These are phyloP conservation scores for Athalia rosae DNA, from an alignment of 2,888 invertebrate species.

Conservation along the genomic window DNA sequence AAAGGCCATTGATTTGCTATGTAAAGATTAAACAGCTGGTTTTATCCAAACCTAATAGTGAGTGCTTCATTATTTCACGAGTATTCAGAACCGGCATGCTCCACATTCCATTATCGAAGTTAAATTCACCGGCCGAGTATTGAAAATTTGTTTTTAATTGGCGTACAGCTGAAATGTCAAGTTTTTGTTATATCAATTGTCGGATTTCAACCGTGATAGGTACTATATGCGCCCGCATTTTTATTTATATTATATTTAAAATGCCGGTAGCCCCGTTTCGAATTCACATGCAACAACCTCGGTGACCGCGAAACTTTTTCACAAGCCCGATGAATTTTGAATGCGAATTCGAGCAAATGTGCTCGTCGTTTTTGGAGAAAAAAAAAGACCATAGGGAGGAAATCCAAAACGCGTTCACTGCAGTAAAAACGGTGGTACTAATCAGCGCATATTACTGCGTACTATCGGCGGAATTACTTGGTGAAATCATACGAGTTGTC, in stretches of 20 bases:
- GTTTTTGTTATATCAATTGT: conserved; percentile 21
- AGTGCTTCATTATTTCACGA: conserved; percentile 16
- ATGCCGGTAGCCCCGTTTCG: not conserved
- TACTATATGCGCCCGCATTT: not conserved
- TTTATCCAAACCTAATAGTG: conserved; percentile 9
- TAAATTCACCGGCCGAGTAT: conserved; percentile 20
- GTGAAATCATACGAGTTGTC: too few species aligned
- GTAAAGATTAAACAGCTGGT: not conserved
- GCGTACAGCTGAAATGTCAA: not conserved
- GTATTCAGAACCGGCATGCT: conserved; percentile 2
- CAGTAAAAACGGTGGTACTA: conserved; percentile 22
- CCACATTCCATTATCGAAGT: conserved; percentile 5
- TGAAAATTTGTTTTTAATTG: conserved; percentile 43
- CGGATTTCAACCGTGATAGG: conserved; percentile 5
- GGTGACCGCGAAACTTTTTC: not conserved
- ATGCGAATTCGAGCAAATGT: not conserved
- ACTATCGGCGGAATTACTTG: not conserved
- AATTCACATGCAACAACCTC: conserved; percentile 3
- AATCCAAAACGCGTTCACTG: too few species aligned
- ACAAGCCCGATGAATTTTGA: conserved; percentile 13
- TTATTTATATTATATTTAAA: conserved; percentile 1
- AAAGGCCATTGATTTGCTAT: conserved; percentile 4
- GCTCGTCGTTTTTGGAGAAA: not conserved
- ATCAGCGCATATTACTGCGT: not conserved
- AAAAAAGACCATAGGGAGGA: not conserved